Base-by-base conservation (phyloP, 1,140 invertebrate genomes). In the Globodera rostochiensis region DNA sequence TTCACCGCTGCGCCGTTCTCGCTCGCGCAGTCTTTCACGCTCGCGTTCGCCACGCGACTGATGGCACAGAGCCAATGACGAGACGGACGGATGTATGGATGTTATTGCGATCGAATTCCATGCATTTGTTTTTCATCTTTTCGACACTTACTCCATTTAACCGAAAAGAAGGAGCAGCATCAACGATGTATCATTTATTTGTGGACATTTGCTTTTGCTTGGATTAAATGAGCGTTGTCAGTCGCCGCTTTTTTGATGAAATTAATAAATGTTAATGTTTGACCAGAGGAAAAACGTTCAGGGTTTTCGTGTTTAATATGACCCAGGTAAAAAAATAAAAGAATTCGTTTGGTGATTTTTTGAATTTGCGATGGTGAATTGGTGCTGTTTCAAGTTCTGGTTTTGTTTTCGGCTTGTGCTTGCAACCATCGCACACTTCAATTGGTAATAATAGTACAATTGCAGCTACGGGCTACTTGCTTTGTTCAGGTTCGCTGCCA, bases 321-420 rank as follows among this genome's bases (percentile, higher is more conserved):
- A 36, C 3, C 36, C 36, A 1, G 36, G 2, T 36, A 36, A 36
- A 36, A 36, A 36, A 3, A 36, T 36, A 36, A 36, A 36, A 36
- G 36, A 36, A 36, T 36, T 36, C 36, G 36, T 36, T 36, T 36
- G 36, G 36, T 1, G 36, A 36, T 36, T 36, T 36, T 36, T 36
- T 36, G 36, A 36, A 3, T 36, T 53, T 15, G 15, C 15, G 19
- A 71, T 82, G 49, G 82, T 83, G 57, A 70, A 70, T 50, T 84
- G 81, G 80, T 83, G 57, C 53, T 84, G 83, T 21, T 84, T 84
- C 84, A 84, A 85, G 73, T 84, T 84, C 73, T 84, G 83, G 83
- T 83, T 84, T 57, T 73, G 47, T 11, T 83, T 70, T 25, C 83
- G 83, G 25, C 67, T 84, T 9, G 5, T 85, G 4, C 66, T 85